A percentile compares a stretch with the other conserved stretches of the same genome.
These are phyloP conservation scores for Palythoa grandis DNA, from an alignment of 92 coral and sea anemone species.

Conservation along the genomic window DNA sequence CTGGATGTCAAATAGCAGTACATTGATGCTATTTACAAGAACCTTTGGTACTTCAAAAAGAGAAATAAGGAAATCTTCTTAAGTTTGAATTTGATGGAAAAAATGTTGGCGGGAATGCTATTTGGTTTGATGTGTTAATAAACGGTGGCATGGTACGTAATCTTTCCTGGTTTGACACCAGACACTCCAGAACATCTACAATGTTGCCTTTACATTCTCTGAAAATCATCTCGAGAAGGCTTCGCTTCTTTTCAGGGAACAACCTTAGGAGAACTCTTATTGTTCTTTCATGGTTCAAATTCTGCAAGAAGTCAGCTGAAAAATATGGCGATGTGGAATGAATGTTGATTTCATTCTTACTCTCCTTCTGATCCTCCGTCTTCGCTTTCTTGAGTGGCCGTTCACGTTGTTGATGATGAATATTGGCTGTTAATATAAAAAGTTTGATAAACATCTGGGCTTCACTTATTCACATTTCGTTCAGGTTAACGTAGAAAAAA, in stretches of 20 bases:
- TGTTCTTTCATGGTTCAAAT: conserved; percentile 29
- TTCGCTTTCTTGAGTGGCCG: conserved; percentile 26
- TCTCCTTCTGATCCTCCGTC: neutral
- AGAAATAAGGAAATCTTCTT: conserved; percentile 20
- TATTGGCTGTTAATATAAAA: neutral
- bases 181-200: conserved; percentile 18
- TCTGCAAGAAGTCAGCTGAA: neutral
- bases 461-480: neutral
- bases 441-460: neutral
- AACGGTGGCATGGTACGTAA: conserved; percentile 21
- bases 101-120: neutral
- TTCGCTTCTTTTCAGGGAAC: conserved; percentile 45
- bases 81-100: conserved; percentile 18
- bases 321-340: conserved; percentile 14
- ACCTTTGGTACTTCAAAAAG: neutral
- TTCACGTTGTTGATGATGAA: neutral
- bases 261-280: conserved; percentile 28
- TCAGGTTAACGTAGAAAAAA: too few species aligned
- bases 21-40: neutral
- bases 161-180: conserved; percentile 8
- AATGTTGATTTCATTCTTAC: neutral
- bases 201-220: conserved; percentile 36
- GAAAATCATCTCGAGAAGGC: conserved; percentile 10
- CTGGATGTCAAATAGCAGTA: neutral
- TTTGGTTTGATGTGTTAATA: neutral